These are phyloP conservation scores for Lycodopsis pacificus DNA, from an alignment of 2,797 vertebrate genomes.

Conservation along the genomic window DNA sequence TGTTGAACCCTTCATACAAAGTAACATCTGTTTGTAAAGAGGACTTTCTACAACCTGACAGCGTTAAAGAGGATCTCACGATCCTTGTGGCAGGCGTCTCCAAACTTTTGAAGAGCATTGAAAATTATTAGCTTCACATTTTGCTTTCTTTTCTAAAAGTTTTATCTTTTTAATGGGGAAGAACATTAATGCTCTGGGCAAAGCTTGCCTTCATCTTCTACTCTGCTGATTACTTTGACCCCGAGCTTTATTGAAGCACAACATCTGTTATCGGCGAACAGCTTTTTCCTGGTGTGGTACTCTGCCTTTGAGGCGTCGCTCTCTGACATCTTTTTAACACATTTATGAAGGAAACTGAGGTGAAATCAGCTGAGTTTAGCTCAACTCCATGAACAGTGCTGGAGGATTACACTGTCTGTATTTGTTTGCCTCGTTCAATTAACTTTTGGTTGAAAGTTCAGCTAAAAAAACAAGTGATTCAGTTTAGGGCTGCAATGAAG, in stretches of 20 bases:
- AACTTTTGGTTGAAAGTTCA: not conserved
- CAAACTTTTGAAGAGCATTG: no score
- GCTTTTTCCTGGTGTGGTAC: constrained; percentile 8
- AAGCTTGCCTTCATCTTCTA: not conserved
- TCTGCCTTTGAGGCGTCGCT: constrained; percentile 22
- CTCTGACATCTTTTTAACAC: constrained; percentile 22
- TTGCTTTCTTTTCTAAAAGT: not conserved
- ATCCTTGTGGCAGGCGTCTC: not conserved
- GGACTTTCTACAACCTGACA: not conserved
- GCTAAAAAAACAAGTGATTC: not conserved
- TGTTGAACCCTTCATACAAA: not conserved
- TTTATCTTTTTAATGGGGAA: not conserved
- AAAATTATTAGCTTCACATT: not conserved
- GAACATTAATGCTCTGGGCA: not conserved
- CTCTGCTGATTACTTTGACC: constrained; percentile 19
- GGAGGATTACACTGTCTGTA: not conserved
- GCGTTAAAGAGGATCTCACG: not conserved
- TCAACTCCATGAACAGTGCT: not conserved
- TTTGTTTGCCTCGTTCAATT: not conserved
- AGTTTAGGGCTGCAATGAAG: not conserved
- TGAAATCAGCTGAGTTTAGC: not conserved
- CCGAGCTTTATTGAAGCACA: constrained; percentile 13
- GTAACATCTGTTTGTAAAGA: not conserved
- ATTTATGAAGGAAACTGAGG: constrained; percentile 16
- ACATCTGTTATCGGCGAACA: not conserved